A percentile compares a stretch with the other conserved stretches of the same genome.
phyloP scores from a whole-genome alignment of 2,888 invertebrate species.

The Zeuzera pyrina region DNA sequence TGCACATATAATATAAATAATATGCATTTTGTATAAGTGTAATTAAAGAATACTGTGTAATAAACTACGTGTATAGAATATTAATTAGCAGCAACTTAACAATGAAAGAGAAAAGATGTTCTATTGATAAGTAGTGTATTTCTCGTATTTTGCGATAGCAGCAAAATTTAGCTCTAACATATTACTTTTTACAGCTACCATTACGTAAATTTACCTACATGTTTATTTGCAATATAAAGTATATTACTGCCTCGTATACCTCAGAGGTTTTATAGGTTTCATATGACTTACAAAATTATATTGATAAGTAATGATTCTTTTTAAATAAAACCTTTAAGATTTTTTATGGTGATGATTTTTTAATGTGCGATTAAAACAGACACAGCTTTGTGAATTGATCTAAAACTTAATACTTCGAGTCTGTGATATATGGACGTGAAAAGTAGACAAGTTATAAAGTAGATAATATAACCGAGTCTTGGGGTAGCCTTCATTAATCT shows the following conservation, averaged over 20 bases:
- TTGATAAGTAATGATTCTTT: not conserved
- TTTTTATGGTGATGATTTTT: not conserved
- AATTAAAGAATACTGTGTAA: too few species aligned
- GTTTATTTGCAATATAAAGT: conserved; percentile 69
- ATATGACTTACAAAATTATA: conserved; percentile 7
- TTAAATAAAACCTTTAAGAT: not conserved
- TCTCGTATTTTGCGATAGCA: too few species aligned
- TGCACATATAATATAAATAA: too few species aligned
- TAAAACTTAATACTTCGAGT: too few species aligned
- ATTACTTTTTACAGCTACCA: conserved; percentile 61
- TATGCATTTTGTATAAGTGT: too few species aligned
- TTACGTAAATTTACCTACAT: conserved; percentile 69
- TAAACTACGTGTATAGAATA: too few species aligned
- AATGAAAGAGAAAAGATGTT: too few species aligned
- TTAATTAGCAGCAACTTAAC: too few species aligned
- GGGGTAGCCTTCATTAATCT: conserved; percentile 45
- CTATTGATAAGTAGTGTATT: too few species aligned
- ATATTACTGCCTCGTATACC: conserved; percentile 44
- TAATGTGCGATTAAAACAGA: too few species aligned
- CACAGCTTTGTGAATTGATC: too few species aligned
- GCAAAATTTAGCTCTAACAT: too few species aligned
- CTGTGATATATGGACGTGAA: not conserved
- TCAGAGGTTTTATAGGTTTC: conserved; percentile 27
- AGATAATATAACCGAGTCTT: conserved; percentile 6
- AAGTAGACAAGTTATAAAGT: not conserved